A percentile compares a stretch with the other conserved stretches of the same genome.
Evolutionary conservation across 2,113 vertebrate species (phyloP).

Genomic region (Nannospalax galili): DNA sequence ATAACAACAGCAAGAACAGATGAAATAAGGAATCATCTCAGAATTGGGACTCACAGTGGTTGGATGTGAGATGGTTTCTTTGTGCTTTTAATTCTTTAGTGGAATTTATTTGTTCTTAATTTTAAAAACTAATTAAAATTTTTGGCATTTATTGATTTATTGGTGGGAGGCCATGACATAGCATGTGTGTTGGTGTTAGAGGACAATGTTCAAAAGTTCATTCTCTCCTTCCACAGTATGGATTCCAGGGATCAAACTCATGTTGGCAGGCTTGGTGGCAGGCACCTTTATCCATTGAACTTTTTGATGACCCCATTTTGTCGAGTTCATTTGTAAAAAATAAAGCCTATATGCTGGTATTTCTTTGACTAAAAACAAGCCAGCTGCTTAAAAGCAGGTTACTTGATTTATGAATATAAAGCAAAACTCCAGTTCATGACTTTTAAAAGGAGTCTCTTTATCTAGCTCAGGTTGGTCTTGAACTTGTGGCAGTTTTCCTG

Average conservation of each 20-base stretch:
- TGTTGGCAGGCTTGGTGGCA: background rate
- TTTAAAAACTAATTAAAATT: no score
- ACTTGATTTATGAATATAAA: background rate
- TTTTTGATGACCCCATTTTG: no score
- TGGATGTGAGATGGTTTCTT: background rate
- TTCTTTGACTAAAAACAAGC: background rate
- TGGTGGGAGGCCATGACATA: no score
- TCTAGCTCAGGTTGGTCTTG: background rate
- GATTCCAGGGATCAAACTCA: background rate
- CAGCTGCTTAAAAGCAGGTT: background rate
- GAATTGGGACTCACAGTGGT: background rate
- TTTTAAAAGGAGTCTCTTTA: background rate
- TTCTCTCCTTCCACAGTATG: background rate
- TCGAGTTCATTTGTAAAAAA: background rate
- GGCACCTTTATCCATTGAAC: background rate
- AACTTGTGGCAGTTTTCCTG: background rate
- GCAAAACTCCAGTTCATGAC: background rate
- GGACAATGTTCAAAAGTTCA: background rate
- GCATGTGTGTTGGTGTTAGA: background rate
- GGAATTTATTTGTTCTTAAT: background rate
- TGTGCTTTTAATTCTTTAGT: conserved; percentile 8
- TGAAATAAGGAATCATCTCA: background rate
- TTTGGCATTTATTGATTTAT: no score
- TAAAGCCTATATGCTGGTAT: background rate
- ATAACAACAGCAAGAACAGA: background rate